These are phyloP conservation scores for Sylvilagus floridanus DNA, from an alignment of 2,797 vertebrate genomes.

Conservation along the genomic window DNA sequence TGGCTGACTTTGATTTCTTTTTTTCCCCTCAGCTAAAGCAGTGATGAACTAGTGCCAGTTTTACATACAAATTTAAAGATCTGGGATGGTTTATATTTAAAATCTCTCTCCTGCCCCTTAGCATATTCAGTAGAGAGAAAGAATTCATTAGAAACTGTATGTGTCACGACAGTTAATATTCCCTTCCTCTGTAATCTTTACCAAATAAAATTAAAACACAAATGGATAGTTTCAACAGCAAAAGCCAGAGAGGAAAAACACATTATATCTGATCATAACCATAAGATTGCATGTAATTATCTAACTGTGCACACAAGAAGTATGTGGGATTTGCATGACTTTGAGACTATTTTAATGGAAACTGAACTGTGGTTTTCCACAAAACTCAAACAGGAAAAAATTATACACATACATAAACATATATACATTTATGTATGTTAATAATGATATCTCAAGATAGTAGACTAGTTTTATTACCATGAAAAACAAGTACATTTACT, in stretches of 20 bases:
- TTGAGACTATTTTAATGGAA: constrained; percentile 76
- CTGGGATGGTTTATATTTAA: constrained; percentile 77
- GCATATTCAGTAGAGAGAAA: constrained; percentile 61
- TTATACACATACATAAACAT: not conserved
- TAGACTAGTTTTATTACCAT: not conserved
- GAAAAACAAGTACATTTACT: constrained; percentile 42
- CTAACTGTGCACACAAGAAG: constrained; percentile 80
- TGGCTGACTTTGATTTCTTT: constrained; percentile 86
- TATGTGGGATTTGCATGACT: constrained; percentile 73
- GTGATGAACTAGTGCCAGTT: constrained; percentile 76
- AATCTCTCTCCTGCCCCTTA: constrained; percentile 58
- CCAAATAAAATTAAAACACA: constrained; percentile 59
- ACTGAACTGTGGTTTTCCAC: constrained; percentile 73
- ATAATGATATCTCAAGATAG: not conserved
- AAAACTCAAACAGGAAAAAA: constrained; percentile 69
- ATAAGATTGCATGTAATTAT: constrained; percentile 83
- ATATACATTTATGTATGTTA: not conserved
- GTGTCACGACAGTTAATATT: constrained; percentile 84
- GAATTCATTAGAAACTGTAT: constrained; percentile 71
- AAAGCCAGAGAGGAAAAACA: constrained; percentile 81
- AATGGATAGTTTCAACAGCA: constrained; percentile 28
- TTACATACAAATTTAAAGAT: constrained; percentile 83
- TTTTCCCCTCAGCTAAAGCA: constrained; percentile 70
- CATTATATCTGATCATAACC: constrained; percentile 77
- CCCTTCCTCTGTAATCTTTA: constrained; percentile 80